phyloP scores from a whole-genome alignment of 2,888 invertebrate genomes.

The Scaptomyza tumidula region DNA sequence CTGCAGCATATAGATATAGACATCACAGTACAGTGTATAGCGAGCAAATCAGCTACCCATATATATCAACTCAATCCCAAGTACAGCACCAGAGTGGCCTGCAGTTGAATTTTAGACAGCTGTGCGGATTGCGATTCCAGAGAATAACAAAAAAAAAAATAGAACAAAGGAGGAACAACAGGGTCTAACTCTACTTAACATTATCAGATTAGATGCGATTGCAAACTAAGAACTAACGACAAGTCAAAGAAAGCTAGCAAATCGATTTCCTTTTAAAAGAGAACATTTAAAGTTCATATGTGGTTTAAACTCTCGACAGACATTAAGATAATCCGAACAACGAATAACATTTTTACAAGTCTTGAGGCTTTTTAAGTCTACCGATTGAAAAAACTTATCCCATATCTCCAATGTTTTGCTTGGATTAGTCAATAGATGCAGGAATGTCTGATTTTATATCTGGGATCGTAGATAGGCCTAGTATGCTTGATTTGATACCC shows the following conservation, averaged over 20 bases:
- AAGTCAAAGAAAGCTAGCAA: background rate
- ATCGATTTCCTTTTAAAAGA: background rate
- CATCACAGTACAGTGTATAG: slow-evolving; percentile 1
- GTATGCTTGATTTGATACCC: no score
- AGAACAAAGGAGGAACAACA: background rate
- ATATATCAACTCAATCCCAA: slow-evolving; percentile 26
- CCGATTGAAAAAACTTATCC: no score
- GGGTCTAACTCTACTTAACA: background rate
- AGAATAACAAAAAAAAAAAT: background rate
- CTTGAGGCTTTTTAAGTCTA: no score
- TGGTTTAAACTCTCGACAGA: background rate
- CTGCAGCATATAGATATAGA: background rate
- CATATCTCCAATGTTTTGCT: no score
- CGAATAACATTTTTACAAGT: no score
- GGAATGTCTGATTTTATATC: no score
- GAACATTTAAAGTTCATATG: background rate
- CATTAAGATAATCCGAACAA: no score
- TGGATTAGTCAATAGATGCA: no score
- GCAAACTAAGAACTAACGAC: background rate
- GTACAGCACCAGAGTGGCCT: slow-evolving; percentile 10
- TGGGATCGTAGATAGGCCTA: no score
- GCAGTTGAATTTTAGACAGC: slow-evolving; percentile 27
- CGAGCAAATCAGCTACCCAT: background rate
- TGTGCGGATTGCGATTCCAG: slow-evolving; percentile 37
- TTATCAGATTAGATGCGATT: background rate